Evolutionary conservation across 2,797 vertebrate genomes (phyloP), one percentile per base, ranked within the genome.

Genomic region (Hozukius guyotensis): DNA sequence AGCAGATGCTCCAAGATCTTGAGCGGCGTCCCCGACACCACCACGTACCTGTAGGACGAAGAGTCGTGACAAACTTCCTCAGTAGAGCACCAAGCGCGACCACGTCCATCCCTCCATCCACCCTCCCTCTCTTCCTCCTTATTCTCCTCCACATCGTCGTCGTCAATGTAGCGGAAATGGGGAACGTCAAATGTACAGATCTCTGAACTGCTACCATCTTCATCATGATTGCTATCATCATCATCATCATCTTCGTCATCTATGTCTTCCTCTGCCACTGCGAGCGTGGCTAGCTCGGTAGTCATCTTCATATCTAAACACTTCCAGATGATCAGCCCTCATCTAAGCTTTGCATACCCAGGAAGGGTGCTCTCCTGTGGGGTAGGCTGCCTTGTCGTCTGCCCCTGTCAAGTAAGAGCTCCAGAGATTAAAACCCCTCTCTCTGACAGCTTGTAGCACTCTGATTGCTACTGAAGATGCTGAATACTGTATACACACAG

Each of bases 1-100:
- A 99, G 94, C 70, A 99, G 96, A 88, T 99, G 98, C 95, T 99
- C 98, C 95, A 99, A 92, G 94, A 99, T 99, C 95, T 99, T 99
- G 87, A 99, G 97, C 0, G 98, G 98, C 8, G 98, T 99, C 77
- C 98, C 98, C 0, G 98, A 98, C 90, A 99, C 98, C 91, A 99
- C 98, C 91, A 98, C 96, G 16, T 98, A 99, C 96, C 98, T 99
- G 95, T 94, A 96, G 85, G 93, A 93, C 1, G 92, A 91, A 89
- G 90, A 92, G n/a, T 75, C 52, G 22, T 69, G 81, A 72, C 94
- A 96, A 81, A 96, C 97, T 84, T 97, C 96, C 1, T 97, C 96
- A 77, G 93, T 94, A 32, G 95, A 95, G 91, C 95, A 95, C 82
- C 62, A 78, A 53, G 53, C 14, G 24, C 4, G 27, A 46, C 22